Conservation (phyloP, 2,797 vertebrate genomes). For the Echeneis naucrates region DNA sequence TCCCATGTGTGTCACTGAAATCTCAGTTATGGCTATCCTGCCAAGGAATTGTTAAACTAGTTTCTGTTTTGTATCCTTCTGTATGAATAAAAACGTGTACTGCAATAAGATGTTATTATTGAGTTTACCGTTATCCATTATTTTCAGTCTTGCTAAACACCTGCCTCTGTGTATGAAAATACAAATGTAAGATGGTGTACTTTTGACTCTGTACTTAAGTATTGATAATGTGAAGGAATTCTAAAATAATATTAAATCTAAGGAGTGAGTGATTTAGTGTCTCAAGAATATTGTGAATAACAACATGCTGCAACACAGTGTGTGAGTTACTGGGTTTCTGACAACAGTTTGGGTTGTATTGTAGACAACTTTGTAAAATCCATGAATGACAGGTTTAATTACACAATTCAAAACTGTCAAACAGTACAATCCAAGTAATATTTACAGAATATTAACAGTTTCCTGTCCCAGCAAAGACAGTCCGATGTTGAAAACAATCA, state of each 20-base stretch:
- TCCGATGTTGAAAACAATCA: slow-evolving; percentile 1
- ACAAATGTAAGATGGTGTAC: not conserved
- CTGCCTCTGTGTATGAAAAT: not conserved
- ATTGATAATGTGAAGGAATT: not conserved
- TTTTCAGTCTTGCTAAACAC: not conserved
- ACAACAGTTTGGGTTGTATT: not conserved
- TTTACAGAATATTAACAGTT: slow-evolving; percentile 41
- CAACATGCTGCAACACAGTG: not conserved
- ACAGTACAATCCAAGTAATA: slow-evolving; percentile 8
- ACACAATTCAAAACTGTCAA: slow-evolving; percentile 3
- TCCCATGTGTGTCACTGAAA: slow-evolving; percentile 19
- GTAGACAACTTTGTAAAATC: not conserved
- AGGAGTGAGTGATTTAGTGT: not conserved
- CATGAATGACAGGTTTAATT: slow-evolving; percentile 36
- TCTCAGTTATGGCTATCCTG: not conserved
- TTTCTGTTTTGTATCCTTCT: slow-evolving; percentile 54
- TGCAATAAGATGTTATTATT: slow-evolving; percentile 20
- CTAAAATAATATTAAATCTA: not conserved
- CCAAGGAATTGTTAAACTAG: not conserved
- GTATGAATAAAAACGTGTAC: slow-evolving; percentile 59
- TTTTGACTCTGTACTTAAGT: not conserved
- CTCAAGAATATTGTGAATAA: not conserved
- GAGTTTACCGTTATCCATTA: slow-evolving; percentile 10
- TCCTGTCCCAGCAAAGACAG: not conserved
- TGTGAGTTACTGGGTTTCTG: not conserved